phyloP scores from a whole-genome alignment of 2,797 vertebrate genomes.

The Microhierax caerulescens region DNA sequence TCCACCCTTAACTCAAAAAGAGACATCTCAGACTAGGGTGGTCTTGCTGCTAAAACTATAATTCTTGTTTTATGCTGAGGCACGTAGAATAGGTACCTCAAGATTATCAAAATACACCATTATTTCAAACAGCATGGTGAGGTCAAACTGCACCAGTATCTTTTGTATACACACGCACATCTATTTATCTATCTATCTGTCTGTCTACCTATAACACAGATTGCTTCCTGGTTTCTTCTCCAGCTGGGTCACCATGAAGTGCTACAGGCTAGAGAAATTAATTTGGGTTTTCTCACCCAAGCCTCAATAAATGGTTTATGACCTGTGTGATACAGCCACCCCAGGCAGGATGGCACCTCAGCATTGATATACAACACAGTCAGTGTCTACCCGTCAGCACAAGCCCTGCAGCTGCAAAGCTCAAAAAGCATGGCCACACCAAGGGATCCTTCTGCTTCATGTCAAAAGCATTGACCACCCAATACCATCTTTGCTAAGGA shows the following conservation, averaged over 20 bases:
- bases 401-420: not conserved
- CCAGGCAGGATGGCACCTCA: not conserved
- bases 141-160: not conserved
- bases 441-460: not conserved
- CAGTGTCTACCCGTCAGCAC: not conserved
- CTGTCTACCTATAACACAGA: not conserved
- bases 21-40: not conserved
- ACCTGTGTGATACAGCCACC: not conserved
- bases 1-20: not conserved
- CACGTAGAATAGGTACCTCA: not conserved
- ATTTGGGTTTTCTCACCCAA: not conserved
- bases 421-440: not conserved
- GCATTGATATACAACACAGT: rapidly evolving
- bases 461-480: not conserved
- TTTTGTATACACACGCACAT: not conserved
- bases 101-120: not conserved
- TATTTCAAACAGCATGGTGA: not conserved
- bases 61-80: not conserved
- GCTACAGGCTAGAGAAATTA: not conserved
- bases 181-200: no score
- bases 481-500: not conserved
- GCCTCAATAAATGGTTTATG: not conserved
- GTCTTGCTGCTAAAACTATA: not conserved
- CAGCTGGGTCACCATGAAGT: not conserved
- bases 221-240: not conserved